These are phyloP conservation scores for Turnix velox DNA, from an alignment of 2,113 vertebrate genomes.

Conservation along the genomic window DNA sequence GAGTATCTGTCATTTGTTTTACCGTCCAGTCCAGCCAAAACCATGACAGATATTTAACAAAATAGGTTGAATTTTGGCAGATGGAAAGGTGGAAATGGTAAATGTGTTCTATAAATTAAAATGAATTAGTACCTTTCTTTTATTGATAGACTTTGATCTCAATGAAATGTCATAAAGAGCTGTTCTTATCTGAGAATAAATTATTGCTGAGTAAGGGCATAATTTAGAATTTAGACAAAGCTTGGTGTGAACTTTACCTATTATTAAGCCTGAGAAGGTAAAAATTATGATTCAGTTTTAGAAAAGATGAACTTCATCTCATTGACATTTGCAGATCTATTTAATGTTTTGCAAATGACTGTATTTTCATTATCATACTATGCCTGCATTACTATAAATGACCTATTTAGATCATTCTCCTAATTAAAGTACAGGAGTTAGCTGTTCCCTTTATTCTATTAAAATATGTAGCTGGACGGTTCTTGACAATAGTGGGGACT, in stretches of 20 bases:
- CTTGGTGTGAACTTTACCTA: background rate
- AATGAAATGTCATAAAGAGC: background rate
- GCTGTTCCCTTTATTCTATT: background rate
- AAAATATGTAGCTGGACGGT: background rate
- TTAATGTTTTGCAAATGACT: background rate
- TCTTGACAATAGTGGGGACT: background rate
- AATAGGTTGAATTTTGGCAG: background rate
- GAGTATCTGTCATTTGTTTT: background rate
- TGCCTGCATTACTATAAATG: background rate
- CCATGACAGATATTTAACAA: background rate
- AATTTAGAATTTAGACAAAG: background rate
- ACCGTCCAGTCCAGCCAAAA: background rate
- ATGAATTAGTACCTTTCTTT: background rate
- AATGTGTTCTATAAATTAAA: background rate
- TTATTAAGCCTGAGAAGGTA: background rate
- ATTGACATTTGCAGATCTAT: background rate
- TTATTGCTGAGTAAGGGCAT: background rate
- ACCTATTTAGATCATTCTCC: background rate
- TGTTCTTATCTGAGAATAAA: background rate
- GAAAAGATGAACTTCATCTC: background rate
- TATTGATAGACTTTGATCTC: background rate
- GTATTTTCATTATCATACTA: background rate
- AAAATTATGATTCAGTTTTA: background rate
- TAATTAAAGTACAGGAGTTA: background rate
- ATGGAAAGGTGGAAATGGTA: background rate